Conservation (phyloP, 92 coral and sea anemone species). For the Ricordea florida region DNA sequence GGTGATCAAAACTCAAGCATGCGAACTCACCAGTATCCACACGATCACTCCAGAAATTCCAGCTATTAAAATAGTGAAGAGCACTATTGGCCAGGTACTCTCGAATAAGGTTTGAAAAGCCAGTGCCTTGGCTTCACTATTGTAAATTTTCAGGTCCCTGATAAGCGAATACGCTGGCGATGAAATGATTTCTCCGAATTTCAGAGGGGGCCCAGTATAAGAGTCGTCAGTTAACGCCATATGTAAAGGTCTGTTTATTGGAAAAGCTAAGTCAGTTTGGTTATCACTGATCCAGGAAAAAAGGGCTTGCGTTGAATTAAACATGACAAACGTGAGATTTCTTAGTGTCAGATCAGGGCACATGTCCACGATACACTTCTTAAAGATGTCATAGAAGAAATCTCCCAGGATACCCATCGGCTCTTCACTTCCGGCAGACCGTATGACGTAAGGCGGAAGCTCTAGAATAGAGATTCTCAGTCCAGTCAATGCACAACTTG, state of each 20-base stretch:
- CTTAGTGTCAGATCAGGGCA: background rate
- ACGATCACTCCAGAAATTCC: conserved; percentile 64
- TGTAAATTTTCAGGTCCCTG: conserved; percentile 17
- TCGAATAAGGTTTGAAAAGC: background rate
- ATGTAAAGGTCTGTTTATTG: background rate
- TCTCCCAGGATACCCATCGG: background rate
- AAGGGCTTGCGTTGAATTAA: background rate
- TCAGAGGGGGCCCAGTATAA: background rate
- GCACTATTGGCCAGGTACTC: conserved; percentile 60
- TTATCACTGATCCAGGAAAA: background rate
- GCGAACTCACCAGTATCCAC: conserved; percentile 63
- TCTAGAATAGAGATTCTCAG: no score
- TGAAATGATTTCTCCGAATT: conserved; percentile 1
- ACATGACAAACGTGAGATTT: background rate
- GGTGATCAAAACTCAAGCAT: no score
- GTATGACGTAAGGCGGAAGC: no score
- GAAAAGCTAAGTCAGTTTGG: background rate
- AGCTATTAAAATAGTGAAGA: conserved; percentile 47
- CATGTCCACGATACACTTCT: background rate
- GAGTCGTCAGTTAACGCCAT: background rate
- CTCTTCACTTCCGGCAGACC: no score
- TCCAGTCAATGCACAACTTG: no score
- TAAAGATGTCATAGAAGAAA: background rate
- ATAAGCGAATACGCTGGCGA: conserved; percentile 48
- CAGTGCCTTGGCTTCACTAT: background rate